Base-by-base conservation (phyloP, 1,140 invertebrate species). In the Plodia interpunctella region DNA sequence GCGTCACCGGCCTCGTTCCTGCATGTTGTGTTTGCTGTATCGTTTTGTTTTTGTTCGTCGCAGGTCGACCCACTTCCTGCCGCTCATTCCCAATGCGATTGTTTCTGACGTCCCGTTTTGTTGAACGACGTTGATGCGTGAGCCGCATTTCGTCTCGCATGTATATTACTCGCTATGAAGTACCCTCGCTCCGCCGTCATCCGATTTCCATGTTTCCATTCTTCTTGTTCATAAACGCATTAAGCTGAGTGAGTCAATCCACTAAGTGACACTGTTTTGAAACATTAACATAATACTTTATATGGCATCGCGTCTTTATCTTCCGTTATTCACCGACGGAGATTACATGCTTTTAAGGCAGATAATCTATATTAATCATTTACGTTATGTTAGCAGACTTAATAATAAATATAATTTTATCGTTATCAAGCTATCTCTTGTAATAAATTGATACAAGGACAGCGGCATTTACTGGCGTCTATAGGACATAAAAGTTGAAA, bases 1-100 rank as follows among this genome's bases (percentile, higher is more conserved):
- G 70, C 76, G 62, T 74, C 80, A 64, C 75, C 74, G 73, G 78
- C 52, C 52, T n/a, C 56, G 64, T 66, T 66, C 51, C 60, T 64
- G 49, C 58, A 18, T 49, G 38, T 57, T 50, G 19, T 60, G 61
- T 63, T 63, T 63, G 50, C 55, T 68, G 68, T 70, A 68, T 74
- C 73, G 72, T 74, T 74, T 72, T 60, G 62, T 63, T 71, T 62
- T 66, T 65, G 65, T 59, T 68, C 49, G 54, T 57, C 62, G 63
- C 58, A 60, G 65, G 56, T 58, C 65, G 63, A 64, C 68, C 65
- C 60, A 62, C 65, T 66, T 62, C 57, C 44, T 30, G 20, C 52
- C 49, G 9, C 21, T 53, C 49, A 49, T 44, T 57, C 56, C 59
- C 20, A 51, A 62, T 62, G 57, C 60, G 62, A 62, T 68, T 59